These are phyloP conservation scores for Gobio gobio DNA, from an alignment of 2,113 vertebrate species.

Conservation along the genomic window DNA sequence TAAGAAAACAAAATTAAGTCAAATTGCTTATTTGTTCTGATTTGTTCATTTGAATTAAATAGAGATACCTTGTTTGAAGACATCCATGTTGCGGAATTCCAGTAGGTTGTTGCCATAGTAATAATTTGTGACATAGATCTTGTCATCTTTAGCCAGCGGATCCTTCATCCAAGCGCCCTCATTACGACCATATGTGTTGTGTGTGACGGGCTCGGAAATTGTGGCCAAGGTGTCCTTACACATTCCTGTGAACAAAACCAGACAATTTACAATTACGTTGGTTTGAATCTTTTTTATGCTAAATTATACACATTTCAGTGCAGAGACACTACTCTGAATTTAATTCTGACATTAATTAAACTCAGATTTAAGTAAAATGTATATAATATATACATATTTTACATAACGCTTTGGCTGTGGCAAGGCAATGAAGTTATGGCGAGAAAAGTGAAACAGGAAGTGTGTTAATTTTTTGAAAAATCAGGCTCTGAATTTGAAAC, in stretches of 20 bases:
- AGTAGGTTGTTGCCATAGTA: conserved; percentile 93
- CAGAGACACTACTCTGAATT: background rate
- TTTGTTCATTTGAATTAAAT: background rate
- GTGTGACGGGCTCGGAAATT: conserved; percentile 89
- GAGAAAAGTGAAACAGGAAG: no score
- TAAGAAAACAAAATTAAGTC: background rate
- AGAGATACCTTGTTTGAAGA: conserved; percentile 89
- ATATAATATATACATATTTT: no score
- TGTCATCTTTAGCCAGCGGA: conserved; percentile 83
- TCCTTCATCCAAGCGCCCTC: conserved; percentile 99
- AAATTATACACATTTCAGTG: background rate
- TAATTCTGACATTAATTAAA: background rate
- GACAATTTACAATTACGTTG: conserved; percentile 8
- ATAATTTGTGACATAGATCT: conserved; percentile 94
- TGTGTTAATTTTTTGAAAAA: no score
- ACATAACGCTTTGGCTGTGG: no score
- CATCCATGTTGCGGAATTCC: conserved; percentile 93
- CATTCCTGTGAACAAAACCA: conserved; percentile 75
- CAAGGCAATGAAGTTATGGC: no score
- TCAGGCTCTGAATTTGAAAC: no score
- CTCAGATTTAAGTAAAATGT: background rate
- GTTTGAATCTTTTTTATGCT: background rate
- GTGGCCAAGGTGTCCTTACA: conserved; percentile 96
- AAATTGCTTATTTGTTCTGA: background rate
- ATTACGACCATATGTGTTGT: conserved; percentile 89